Percentiles rank a stretch among this genome's conserved stretches.
These are phyloP conservation scores for Jacana jacana DNA, from an alignment of 2,113 vertebrate genomes.

Conservation along the genomic window DNA sequence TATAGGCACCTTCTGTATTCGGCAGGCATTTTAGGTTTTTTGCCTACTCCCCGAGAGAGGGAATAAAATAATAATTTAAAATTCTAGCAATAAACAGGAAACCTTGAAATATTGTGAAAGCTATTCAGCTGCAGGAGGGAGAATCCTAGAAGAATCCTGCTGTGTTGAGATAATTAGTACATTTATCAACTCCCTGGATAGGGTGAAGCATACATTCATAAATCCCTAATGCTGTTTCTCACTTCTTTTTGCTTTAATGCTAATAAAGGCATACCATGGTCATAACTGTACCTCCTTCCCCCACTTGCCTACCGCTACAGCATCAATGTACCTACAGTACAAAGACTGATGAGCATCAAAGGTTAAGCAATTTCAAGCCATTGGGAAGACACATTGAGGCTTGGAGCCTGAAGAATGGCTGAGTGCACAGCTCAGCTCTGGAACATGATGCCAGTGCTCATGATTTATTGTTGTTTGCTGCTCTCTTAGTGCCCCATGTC, in stretches of 20 bases:
- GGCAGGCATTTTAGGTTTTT: not conserved
- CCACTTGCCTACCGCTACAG: not conserved
- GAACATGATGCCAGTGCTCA: not conserved
- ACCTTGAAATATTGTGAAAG: conserved; percentile 23
- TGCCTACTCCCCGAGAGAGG: not conserved
- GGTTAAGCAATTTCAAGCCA: not conserved
- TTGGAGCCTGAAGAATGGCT: not conserved
- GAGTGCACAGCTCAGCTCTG: not conserved
- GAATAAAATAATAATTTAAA: not conserved
- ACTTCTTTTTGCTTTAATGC: not conserved
- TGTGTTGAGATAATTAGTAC: conserved; percentile 49
- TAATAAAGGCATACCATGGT: not conserved
- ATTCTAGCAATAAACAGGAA: conserved; percentile 19
- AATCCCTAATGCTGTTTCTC: not conserved
- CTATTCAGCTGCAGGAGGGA: conserved; percentile 31
- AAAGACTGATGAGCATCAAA: not conserved
- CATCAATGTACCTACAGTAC: not conserved
- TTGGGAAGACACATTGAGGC: not conserved
- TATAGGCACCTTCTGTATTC: not conserved
- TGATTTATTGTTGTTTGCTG: conserved; percentile 13
- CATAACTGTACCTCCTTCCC: rapidly evolving
- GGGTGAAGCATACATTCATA: not conserved
- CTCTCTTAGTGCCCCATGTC: not conserved
- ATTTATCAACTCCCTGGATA: conserved; percentile 53
- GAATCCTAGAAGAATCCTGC: conserved; percentile 30